Base-by-base conservation (phyloP, 2,888 invertebrate genomes). In the Pantelozetes paolii region DNA sequence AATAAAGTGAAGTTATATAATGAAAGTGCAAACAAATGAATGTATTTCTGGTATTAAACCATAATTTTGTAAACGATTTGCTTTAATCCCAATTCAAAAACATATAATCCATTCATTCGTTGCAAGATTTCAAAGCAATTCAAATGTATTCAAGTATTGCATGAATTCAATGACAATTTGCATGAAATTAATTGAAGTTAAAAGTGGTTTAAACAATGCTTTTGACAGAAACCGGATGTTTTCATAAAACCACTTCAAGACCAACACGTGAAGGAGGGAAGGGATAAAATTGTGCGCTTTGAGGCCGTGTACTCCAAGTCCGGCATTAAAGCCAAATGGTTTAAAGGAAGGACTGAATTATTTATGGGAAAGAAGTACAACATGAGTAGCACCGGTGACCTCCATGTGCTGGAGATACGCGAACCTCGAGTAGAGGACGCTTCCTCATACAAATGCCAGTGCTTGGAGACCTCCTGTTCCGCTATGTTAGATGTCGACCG, bases 311-410 rank as follows among this genome's bases (percentile, higher is more conserved):
- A 98, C 85, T 92, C 94, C 77, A 98, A 96, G 84, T 89, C 94
- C n/a, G 78, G 77, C 45, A 77, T 79, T 30, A 79, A 79, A 72
- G 78, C 76, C 15, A 93, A 91, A 84, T 94, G 94, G 94, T 83
- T 81, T 78, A 85, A 84, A 79, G 83, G 84, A 78, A 84, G 84
- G 77, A 81, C 95, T 91, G 97, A 98, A 86, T 86, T 96, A 71
- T 98, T 98, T 85, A 88, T 91, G 77, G 94, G 98, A 78, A 90
- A 94, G 75, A 99, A 96, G 84, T 98, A 92, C 83, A 96, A 98
- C 84, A 92, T 99, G 84, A 90, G 90, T 80, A 90, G 89, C 81
- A 95, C 97, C 82, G 91, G 90, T 80, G 94, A 95, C 81, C 88
- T 89, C 0, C 96, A 98, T 83, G 91, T 90, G 80, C 85, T 99